Percentiles rank a stretch among this genome's conserved stretches.
These are phyloP conservation scores for Amphibalanus amphitrite DNA, from an alignment of 1,140 invertebrate species.

Conservation along the genomic window DNA sequence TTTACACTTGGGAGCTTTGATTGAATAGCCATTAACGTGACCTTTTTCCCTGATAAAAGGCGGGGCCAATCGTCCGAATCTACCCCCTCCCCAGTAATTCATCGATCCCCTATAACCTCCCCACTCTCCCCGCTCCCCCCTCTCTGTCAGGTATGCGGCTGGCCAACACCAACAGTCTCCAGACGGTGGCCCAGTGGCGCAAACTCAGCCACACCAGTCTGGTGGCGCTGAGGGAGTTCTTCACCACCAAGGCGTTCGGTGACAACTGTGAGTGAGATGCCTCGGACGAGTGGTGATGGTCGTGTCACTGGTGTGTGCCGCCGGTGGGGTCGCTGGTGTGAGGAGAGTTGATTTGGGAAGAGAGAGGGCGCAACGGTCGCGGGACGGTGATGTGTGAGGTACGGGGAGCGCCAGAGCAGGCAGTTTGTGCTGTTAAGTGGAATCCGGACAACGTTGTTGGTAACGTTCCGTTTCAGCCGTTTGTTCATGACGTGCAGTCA, in stretches of 20 bases:
- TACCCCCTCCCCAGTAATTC: background rate
- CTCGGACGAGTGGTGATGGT: too few species aligned
- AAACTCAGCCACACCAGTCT: conserved; percentile 80
- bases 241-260: conserved; percentile 84
- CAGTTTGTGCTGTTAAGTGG: too few species aligned
- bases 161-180: background rate
- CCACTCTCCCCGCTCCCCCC: background rate
- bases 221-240: conserved; percentile 72
- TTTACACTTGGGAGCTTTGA: background rate
- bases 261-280: conserved; percentile 41
- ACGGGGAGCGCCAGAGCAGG: too few species aligned
- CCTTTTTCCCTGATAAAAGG: background rate
- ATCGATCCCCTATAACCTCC: background rate
- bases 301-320: too few species aligned
- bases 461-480: too few species aligned
- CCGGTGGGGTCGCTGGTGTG: too few species aligned
- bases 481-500: too few species aligned
- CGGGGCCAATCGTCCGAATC: background rate
- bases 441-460: too few species aligned
- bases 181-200: conserved; percentile 49
- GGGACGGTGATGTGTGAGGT: too few species aligned
- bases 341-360: too few species aligned
- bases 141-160: background rate
- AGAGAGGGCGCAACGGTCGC: too few species aligned
- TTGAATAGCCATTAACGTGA: background rate